Conservation (phyloP, 2,113 vertebrate species). For the Perca fluviatilis region DNA sequence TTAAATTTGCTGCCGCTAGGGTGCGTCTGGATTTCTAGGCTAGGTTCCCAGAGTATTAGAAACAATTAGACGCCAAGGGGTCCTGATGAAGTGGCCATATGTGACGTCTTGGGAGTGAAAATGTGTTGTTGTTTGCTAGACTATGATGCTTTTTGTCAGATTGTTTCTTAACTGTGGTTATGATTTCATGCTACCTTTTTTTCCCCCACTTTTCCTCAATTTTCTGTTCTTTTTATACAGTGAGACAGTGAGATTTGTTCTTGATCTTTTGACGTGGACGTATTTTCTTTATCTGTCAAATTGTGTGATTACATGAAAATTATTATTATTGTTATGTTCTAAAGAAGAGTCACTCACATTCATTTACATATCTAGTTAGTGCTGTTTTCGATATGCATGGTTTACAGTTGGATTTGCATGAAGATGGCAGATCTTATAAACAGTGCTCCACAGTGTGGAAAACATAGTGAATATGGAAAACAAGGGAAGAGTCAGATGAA, state of each 20-base stretch:
- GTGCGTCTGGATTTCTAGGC: too few species aligned
- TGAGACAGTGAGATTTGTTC: not conserved
- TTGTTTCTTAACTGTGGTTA: not conserved
- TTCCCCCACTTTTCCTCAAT: not conserved
- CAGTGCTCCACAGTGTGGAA: not conserved
- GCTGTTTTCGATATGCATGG: not conserved
- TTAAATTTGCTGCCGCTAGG: too few species aligned
- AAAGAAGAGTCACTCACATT: not conserved
- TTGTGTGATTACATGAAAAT: not conserved
- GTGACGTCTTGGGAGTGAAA: too few species aligned
- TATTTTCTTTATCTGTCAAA: not conserved
- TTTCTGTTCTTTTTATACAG: not conserved
- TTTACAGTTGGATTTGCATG: not conserved
- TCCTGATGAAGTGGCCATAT: too few species aligned
- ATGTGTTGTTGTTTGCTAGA: too few species aligned
- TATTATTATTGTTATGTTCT: not conserved
- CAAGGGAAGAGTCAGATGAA: slow-evolving; percentile 27
- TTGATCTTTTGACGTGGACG: not conserved
- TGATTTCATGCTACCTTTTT: not conserved
- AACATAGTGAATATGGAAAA: not conserved
- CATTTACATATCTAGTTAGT: not conserved
- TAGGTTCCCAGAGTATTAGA: too few species aligned
- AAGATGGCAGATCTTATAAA: not conserved
- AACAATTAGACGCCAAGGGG: too few species aligned
- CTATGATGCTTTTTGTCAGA: not conserved